Percentiles rank a stretch among this genome's conserved stretches.
phyloP scores from a whole-genome alignment of 2,888 invertebrate genomes.

The Pandemis cinnamomeana region DNA sequence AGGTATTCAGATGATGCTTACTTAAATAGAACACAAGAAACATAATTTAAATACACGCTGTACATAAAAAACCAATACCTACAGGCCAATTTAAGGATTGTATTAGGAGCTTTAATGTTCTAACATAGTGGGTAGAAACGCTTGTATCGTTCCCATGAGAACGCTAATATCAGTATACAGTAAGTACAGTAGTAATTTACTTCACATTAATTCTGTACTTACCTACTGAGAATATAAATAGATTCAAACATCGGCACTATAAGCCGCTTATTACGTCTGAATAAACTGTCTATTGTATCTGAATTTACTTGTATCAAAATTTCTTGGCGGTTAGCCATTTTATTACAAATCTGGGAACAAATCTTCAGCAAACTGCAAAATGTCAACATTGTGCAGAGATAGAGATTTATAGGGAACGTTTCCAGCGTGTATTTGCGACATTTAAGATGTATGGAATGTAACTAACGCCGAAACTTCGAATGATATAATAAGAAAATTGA shows the following conservation, averaged over 20 bases:
- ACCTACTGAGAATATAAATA: constrained; percentile 11
- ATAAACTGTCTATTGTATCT: constrained; percentile 21
- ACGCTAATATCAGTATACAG: constrained; percentile 28
- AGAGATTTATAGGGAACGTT: constrained; percentile 35
- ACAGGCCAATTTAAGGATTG: constrained; percentile 14
- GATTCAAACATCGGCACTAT: constrained; percentile 12
- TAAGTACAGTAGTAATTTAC: constrained; percentile 11
- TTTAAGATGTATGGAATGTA: constrained; percentile 13
- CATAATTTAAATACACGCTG: too few species aligned
- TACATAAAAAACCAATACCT: constrained; percentile 15
- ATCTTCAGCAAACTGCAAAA: constrained; percentile 39
- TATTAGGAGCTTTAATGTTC: constrained; percentile 2
- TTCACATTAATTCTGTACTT: constrained; percentile 14
- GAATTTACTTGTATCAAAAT: constrained; percentile 33
- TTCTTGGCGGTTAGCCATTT: constrained; percentile 36
- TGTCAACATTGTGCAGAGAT: constrained; percentile 32
- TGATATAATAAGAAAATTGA: background rate
- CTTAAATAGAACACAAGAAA: too few species aligned
- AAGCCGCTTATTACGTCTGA: constrained; percentile 19
- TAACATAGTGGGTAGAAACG: constrained; percentile 1
- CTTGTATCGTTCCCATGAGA: constrained; percentile 13
- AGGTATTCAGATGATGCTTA: too few species aligned
- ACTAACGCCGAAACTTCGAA: background rate
- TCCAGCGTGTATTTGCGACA: constrained; percentile 22
- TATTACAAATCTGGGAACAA: constrained; percentile 34